phyloP scores from a whole-genome alignment of 1,140 invertebrate genomes.

The Asbolus verrucosus region DNA sequence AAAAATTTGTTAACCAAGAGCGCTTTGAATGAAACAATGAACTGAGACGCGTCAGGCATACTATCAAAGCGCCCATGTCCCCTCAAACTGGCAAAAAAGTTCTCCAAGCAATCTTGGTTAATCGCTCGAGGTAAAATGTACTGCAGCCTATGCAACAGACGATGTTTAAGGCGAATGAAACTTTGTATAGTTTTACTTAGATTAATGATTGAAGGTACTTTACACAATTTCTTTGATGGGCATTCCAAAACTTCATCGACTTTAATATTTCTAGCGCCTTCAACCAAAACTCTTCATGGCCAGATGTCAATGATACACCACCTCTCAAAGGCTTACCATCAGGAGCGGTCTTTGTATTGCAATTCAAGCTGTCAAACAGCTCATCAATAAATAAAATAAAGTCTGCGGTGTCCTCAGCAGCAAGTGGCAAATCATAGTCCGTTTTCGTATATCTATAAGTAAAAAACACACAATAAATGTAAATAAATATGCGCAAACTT shows the following conservation, averaged over 20 bases:
- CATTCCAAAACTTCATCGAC: neutral
- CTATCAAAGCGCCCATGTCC: slow-evolving; percentile 27
- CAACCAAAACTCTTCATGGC: slow-evolving; percentile 41
- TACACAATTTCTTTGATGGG: slow-evolving; percentile 31
- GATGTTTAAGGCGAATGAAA: slow-evolving; percentile 23
- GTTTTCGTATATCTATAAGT: slow-evolving; percentile 11
- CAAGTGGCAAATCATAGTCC: slow-evolving; percentile 52
- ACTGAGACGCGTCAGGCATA: slow-evolving; percentile 18
- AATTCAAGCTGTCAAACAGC: slow-evolving; percentile 49
- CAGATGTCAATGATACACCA: slow-evolving; percentile 21
- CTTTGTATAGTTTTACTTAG: slow-evolving; percentile 40
- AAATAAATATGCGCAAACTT: slow-evolving; percentile 10
- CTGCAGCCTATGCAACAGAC: neutral
- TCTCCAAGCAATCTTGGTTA: slow-evolving; percentile 59
- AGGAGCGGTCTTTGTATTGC: slow-evolving; percentile 31
- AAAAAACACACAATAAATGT: neutral
- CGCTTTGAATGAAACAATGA: slow-evolving; percentile 46
- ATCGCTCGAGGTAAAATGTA: slow-evolving; percentile 42
- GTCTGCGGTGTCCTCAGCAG: slow-evolving; percentile 55
- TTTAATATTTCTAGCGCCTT: slow-evolving; percentile 11
- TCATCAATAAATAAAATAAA: slow-evolving; percentile 55
- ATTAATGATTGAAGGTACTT: slow-evolving; percentile 41
- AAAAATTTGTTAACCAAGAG: slow-evolving; percentile 47
- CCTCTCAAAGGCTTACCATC: slow-evolving; percentile 44
- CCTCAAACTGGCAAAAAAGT: slow-evolving; percentile 55